Conservation (phyloP, 1,140 invertebrate genomes). For the Heliothis subflexa region DNA sequence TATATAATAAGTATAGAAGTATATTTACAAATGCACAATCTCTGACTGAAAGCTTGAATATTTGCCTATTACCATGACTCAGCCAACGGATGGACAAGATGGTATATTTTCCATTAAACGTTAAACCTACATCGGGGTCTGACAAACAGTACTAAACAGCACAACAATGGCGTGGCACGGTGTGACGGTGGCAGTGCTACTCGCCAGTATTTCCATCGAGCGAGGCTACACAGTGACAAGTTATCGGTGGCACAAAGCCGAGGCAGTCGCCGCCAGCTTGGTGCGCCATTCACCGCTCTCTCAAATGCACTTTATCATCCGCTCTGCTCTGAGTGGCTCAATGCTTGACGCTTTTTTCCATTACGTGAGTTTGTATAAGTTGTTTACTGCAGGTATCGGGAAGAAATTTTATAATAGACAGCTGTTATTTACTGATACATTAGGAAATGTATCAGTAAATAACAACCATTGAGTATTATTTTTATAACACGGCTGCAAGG, state of each 20-base stretch:
- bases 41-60: no score
- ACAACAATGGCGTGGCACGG: slow-evolving; percentile 5
- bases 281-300: slow-evolving; percentile 31
- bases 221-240: slow-evolving; percentile 25
- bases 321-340: slow-evolving; percentile 1
- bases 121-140: not conserved
- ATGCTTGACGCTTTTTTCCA: slow-evolving; percentile 18
- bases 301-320: slow-evolving; percentile 45
- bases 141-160: slow-evolving; percentile 9
- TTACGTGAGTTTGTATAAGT: slow-evolving; percentile 23
- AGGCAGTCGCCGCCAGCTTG: not conserved
- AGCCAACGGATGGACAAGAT: not conserved
- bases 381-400: slow-evolving; percentile 3
- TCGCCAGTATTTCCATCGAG: slow-evolving; percentile 26
- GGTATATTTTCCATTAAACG: not conserved
- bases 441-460: no score
- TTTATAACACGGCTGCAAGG: no score
- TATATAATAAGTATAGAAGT: no score
- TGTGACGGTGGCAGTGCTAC: not conserved
- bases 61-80: no score
- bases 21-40: no score
- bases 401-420: not conserved
- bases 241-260: slow-evolving; percentile 34
- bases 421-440: no score
- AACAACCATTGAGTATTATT: no score